Base-by-base conservation (phyloP, 2,113 vertebrate genomes). In the Illadopsis cleaveri region DNA sequence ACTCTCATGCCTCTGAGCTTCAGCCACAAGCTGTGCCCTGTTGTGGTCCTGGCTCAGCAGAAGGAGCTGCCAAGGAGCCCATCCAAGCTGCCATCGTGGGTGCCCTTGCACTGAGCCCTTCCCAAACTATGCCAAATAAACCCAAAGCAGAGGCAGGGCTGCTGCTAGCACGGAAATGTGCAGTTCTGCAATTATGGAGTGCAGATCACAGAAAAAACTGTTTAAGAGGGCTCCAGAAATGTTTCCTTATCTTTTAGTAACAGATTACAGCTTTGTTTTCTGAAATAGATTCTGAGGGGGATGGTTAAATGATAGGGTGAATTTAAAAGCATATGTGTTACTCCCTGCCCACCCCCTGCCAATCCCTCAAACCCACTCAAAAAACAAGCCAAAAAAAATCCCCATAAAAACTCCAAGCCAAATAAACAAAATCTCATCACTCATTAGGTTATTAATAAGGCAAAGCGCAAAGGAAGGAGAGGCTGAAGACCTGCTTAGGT, bases 51-150 rank as follows among this genome's bases (percentile, higher is more conserved):
- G 2, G 44, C 18, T 72, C 21, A 30, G 23, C 21, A 40, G 71
- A 30, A 56, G 57, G 62, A 89, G 42, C 44, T 28, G 22, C 66
- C 9, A 1, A 35, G 66, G 85, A 38, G 15, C 53, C 12, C 22
- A 1, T 35, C 44, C 38, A 6, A 0, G 0, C 21, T 80, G 54
- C 40, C 17, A 4, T 28, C 0, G 0, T 12, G 42, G 31, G 19
- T 76, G 58, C 35, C 22, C 61, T 53, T 44, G 60, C 23, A 3
- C 54, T 35, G 47, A 80, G 28, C 80, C 50, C 35, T 65, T 77
- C 54, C 57, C 42, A 66, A 18, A 42, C 31, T 2, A 0, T 19
- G 6, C 81, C 35, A 35, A 31, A 69, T 18, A 27, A 68, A 42
- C 20, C 48, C 11, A 0, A 0, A 23, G 31, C 4, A 3, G 2